Base-by-base conservation (phyloP, 92 coral and sea anemone species). In the Phenganax stokvisi region DNA sequence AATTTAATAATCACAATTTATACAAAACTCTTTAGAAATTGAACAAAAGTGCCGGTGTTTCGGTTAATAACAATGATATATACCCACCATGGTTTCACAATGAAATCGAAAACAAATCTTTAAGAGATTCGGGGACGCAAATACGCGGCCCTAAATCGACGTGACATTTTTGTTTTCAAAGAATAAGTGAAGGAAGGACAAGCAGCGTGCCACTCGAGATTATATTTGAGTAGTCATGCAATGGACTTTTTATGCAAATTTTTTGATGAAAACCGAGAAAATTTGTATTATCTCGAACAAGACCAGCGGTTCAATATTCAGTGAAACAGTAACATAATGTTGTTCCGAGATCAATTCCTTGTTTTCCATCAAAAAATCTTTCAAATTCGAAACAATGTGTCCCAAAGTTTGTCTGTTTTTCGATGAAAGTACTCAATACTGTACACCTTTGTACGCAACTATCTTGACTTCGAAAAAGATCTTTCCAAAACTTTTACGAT, bases 11-110 rank as follows among this genome's bases (percentile, higher is more conserved):
- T 79, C 70, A 47, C 81, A 54, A 79, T n/a, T 63, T 61, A 79
- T 60, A 64, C 67, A 55, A 79, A 79, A 79, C 20, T 73, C 74
- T 79, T 79, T 79, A 74, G 74, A 79, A 79, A 63, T 79, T 17
- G 59, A 28, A 62, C 59, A 65, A 62, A 79, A 62, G 83, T 65
- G 62, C 81, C 81, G 81, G 54, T 56, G 30, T 29, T 59, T 59
- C 70, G 69, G 51, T 25, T 64, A 54, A 65, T 65, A 71, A 60
- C 74, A 30, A 62, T 54, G 63, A 59, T 65, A 79, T 54, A 27
- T 11, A 73, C 56, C 9, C 12, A 60, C 9, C 12, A 60, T 79
- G 31, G 71, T 57, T 59, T 37, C 56, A 57, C 56, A 51, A 73
- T 44, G 59, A 56, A 13, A 12, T 28, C 11, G 25, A 73, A 77